Percentiles rank a stretch among this genome's conserved stretches.
Conservation (phyloP, 2,113 vertebrate species). For the Xenus cinereus region DNA sequence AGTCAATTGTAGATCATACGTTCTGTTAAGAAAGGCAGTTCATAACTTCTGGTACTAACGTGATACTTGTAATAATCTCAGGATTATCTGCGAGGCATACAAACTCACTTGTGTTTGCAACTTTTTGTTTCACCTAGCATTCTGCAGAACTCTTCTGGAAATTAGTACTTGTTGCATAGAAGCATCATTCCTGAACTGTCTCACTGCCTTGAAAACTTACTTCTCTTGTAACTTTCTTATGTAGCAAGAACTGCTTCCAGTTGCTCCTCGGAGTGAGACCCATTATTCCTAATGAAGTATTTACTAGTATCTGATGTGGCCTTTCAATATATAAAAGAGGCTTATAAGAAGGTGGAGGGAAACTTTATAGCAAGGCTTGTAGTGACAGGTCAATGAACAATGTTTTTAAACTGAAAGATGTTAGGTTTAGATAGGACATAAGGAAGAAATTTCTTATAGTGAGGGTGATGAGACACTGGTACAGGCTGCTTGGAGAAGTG, state of each 20-base stretch:
- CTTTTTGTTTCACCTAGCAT: neutral
- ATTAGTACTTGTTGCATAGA: neutral
- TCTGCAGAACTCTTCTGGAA: neutral
- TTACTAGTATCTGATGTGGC: accelerated
- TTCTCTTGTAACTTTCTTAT: neutral
- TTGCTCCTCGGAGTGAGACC: neutral
- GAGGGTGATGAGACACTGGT: neutral
- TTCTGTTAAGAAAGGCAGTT: neutral
- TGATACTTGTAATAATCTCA: neutral
- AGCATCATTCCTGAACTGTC: neutral
- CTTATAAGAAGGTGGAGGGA: neutral
- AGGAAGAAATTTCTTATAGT: neutral
- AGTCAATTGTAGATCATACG: neutral
- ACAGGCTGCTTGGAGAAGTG: neutral
- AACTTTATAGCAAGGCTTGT: neutral
- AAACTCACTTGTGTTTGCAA: neutral
- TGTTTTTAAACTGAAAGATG: neutral
- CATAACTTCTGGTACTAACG: accelerated
- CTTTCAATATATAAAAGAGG: neutral
- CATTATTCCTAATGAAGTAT: neutral
- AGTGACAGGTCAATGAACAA: accelerated
- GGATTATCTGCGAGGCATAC: neutral
- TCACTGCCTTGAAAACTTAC: neutral
- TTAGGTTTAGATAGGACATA: neutral
- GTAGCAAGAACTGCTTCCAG: neutral